Evolutionary conservation across 1,140 invertebrate species (phyloP).

Genomic region (Odontomachus brunneus): DNA sequence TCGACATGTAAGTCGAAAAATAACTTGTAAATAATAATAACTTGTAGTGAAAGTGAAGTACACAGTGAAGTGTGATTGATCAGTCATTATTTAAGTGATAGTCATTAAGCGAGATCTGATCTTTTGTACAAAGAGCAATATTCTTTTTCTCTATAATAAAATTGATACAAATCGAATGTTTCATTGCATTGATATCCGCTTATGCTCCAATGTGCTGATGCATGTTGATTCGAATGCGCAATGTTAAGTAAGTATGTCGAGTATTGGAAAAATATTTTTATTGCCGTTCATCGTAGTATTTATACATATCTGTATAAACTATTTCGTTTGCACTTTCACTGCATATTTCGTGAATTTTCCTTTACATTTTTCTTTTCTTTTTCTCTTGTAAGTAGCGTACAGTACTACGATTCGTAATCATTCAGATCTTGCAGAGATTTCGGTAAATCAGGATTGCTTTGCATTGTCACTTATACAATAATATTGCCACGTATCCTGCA

Average conservation of each 20-base stretch:
- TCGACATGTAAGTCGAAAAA: too few relatives aligned
- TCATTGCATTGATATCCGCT: too few relatives aligned
- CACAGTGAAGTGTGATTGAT: too few relatives aligned
- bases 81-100: too few relatives aligned
- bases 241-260: background rate
- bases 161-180: background rate
- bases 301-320: conserved; percentile 50
- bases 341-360: conserved; percentile 51
- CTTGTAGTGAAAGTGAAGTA: too few relatives aligned
- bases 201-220: too few relatives aligned
- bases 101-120: too few relatives aligned
- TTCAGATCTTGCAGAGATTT: conserved; percentile 77
- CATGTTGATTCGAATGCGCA: too few relatives aligned
- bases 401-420: conserved; percentile 72
- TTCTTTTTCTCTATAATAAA: background rate
- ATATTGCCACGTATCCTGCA: conserved; percentile 79
- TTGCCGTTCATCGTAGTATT: conserved; percentile 59
- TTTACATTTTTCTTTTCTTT: conserved; percentile 45
- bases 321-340: conserved; percentile 55
- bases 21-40: too few relatives aligned
- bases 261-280: conserved; percentile 61
- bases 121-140: background rate
- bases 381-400: conserved; percentile 62
- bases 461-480: conserved; percentile 73
- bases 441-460: conserved; percentile 73